Evolutionary conservation across 2,113 vertebrate genomes (phyloP).

Genomic region (Microcebus lehilahytsara): DNA sequence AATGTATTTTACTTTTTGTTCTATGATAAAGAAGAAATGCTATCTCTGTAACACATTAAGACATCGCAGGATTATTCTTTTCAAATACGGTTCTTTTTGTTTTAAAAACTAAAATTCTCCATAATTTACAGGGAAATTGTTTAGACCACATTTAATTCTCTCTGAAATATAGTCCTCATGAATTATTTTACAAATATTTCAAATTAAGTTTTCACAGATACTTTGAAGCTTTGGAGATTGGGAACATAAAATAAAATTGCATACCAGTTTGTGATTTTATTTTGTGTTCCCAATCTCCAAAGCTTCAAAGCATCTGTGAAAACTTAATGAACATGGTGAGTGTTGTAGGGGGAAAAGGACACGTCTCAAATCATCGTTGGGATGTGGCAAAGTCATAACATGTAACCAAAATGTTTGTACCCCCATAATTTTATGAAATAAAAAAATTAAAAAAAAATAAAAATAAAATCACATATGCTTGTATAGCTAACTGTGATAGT

Average conservation of each 20-base stretch:
- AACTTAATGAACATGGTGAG: too few relatives aligned
- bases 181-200: slow-evolving; percentile 26
- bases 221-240: background rate
- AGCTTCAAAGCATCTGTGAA: too few relatives aligned
- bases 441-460: background rate
- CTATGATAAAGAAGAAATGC: slow-evolving; percentile 54
- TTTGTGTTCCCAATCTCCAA: too few relatives aligned
- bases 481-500: background rate
- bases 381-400: too few relatives aligned
- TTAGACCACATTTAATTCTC: background rate
- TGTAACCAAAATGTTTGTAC: too few relatives aligned
- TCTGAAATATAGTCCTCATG: background rate
- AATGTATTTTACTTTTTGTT: slow-evolving; percentile 49
- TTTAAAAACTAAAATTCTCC: background rate
- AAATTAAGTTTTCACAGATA: background rate
- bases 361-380: too few relatives aligned
- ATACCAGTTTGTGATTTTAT: too few relatives aligned
- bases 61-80: background rate
- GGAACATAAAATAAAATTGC: background rate
- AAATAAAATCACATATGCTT: background rate
- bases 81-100: background rate
- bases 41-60: slow-evolving; percentile 20
- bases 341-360: too few relatives aligned
- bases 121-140: background rate
- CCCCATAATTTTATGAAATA: too few relatives aligned